Conservation (phyloP, 2,888 invertebrate species). For the Nemoura dubitans region DNA sequence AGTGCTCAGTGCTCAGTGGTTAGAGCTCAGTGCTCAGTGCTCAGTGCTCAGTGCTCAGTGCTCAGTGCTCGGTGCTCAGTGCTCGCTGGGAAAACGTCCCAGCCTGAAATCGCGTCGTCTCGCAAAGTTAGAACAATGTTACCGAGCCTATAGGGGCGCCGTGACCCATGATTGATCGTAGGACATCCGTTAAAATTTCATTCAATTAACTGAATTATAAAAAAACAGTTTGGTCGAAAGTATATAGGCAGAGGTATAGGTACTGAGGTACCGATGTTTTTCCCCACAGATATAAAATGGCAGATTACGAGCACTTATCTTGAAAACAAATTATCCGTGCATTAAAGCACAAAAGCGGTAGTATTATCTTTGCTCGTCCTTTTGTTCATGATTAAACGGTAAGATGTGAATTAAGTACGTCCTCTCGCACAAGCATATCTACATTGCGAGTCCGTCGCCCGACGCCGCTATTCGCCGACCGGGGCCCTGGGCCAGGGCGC, state of each 20-base stretch:
- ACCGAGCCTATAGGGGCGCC: not conserved
- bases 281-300: not conserved
- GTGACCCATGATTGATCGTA: not conserved
- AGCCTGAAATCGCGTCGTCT: not conserved
- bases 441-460: not conserved
- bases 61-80: too few species aligned
- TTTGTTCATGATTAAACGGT: conserved; percentile 36
- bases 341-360: conserved; percentile 15
- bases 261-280: not conserved
- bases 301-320: conserved; percentile 12
- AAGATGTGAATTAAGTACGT: conserved; percentile 9
- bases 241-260: not conserved
- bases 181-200: conserved; percentile 7
- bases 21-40: too few species aligned
- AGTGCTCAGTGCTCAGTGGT: too few species aligned
- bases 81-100: too few species aligned
- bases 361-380: conserved; percentile 17
- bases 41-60: too few species aligned
- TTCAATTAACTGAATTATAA: not conserved
- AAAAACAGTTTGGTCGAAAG: not conserved
- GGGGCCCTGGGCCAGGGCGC: not conserved
- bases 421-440: not conserved
- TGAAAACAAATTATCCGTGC: conserved; percentile 26
- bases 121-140: not conserved
- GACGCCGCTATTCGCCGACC: not conserved